Evolutionary conservation across 2,113 vertebrate genomes (phyloP), one percentile per base, ranked within the genome.

Genomic region (Engystomops pustulosus): DNA sequence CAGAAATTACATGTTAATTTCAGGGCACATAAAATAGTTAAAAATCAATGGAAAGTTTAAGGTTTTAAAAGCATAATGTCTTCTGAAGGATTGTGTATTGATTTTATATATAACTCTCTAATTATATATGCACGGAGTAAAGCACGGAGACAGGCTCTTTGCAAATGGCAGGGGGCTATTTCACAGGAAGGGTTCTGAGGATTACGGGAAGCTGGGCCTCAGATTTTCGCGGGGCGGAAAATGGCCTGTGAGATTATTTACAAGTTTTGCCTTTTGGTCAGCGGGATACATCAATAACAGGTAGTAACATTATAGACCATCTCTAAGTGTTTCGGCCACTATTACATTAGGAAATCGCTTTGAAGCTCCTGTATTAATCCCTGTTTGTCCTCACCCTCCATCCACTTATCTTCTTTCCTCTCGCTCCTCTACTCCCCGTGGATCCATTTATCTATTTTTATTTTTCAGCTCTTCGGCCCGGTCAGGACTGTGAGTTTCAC

Each of bases 101-200:
- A 95, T 94, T 95, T 95, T 94, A 94, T 92, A 95, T 94, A 92
- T 93, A 95, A 93, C 91, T 93, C 90, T 90, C 91, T 93, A 93
- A 94, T 94, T 93, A 91, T 92, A 90, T 93, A 95, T 94, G 93
- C 93, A 94, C 88, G 90, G 90, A 86, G 91, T 92, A 88, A 91
- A 93, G 94, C 91, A 93, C 93, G 92, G 94, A 94, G 94, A 93
- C 92, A 92, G 93, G 93, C 92, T 93, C 92, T 94, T 93, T 93
- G 89, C 92, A 94, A 94, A 94, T 93, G 93, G 91, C 93, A 93
- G 90, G 93, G 92, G 91, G 90, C 92, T 93, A 86, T 93, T 93
- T 94, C 94, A 93, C 94, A 93, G 93, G 93, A 95, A 95, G 92
- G 93, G 90, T 94, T 93, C 88, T 88, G 88, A 91, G 88, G 91